phyloP scores from a whole-genome alignment of 2,797 vertebrate genomes.

The Ceyx erithaca region DNA sequence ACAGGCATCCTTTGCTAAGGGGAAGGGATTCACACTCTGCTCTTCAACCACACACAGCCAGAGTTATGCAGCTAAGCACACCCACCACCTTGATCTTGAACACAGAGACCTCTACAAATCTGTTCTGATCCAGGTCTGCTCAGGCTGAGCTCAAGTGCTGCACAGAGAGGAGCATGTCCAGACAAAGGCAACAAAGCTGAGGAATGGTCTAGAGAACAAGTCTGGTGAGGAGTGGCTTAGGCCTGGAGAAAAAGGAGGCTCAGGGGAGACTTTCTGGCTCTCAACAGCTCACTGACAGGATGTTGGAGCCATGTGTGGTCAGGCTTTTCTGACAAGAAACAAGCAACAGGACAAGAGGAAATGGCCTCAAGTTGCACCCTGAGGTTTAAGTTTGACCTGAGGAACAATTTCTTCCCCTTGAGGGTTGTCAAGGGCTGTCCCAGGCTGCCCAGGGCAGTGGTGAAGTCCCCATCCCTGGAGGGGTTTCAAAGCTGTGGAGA shows the following conservation, averaged over 20 bases:
- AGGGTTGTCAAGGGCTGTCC: not conserved
- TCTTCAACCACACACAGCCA: not conserved
- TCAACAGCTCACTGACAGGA: not conserved
- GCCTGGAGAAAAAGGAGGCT: not conserved
- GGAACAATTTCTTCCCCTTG: not conserved
- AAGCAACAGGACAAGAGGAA: not conserved
- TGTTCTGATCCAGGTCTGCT: not conserved
- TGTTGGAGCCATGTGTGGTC: not conserved
- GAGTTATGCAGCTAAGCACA: not conserved
- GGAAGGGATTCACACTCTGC: not conserved
- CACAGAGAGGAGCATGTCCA: not conserved
- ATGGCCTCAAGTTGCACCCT: not conserved
- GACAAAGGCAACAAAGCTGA: not conserved
- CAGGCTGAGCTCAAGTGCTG: rapidly evolving
- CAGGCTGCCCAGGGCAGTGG: not conserved
- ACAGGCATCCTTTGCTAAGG: not conserved
- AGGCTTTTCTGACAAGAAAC: not conserved
- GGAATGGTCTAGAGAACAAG: not conserved
- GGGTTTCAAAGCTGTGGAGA: not conserved
- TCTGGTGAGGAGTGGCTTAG: not conserved
- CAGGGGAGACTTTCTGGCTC: not conserved
- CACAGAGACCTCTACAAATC: not conserved
- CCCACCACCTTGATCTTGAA: not conserved
- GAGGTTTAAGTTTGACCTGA: not conserved
- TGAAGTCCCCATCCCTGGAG: not conserved